phyloP scores from a whole-genome alignment of 2,797 vertebrate species.

The Rhincodon typus region DNA sequence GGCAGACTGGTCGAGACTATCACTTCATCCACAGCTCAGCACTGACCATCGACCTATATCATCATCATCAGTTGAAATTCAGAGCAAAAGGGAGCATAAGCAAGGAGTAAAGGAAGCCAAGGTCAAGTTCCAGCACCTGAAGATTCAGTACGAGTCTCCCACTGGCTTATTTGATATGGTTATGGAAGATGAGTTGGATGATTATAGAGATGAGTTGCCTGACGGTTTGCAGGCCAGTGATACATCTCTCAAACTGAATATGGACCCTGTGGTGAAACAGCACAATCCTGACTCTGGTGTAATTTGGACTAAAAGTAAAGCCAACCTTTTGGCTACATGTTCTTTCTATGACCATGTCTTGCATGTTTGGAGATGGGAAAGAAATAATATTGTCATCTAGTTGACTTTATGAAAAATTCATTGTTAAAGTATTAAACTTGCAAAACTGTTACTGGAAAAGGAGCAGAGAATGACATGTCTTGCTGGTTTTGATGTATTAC shows the following conservation, averaged over 20 bases:
- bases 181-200: conserved; percentile 56
- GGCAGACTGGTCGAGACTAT: conserved; percentile 81
- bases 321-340: conserved; percentile 76
- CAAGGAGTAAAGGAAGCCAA: conserved; percentile 39
- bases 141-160: conserved; percentile 69
- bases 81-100: conserved; percentile 14
- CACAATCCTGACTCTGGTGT: background rate
- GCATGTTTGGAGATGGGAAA: conserved; percentile 87
- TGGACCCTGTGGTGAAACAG: background rate
- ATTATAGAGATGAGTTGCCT: fast-evolving
- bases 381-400: conserved; percentile 44
- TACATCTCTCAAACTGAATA: background rate
- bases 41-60: conserved; percentile 33
- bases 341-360: conserved; percentile 89
- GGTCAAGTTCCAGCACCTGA: conserved; percentile 53
- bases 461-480: background rate
- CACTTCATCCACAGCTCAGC: conserved; percentile 44
- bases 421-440: too few relatives aligned
- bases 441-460: background rate
- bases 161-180: conserved; percentile 66
- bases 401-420: background rate
- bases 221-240: conserved; percentile 12
- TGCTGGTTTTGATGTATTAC: background rate
- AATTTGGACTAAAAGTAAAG: conserved; percentile 42
- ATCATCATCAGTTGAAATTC: background rate